phyloP scores from a whole-genome alignment of 2,113 vertebrate genomes.

The Lepus europaeus region DNA sequence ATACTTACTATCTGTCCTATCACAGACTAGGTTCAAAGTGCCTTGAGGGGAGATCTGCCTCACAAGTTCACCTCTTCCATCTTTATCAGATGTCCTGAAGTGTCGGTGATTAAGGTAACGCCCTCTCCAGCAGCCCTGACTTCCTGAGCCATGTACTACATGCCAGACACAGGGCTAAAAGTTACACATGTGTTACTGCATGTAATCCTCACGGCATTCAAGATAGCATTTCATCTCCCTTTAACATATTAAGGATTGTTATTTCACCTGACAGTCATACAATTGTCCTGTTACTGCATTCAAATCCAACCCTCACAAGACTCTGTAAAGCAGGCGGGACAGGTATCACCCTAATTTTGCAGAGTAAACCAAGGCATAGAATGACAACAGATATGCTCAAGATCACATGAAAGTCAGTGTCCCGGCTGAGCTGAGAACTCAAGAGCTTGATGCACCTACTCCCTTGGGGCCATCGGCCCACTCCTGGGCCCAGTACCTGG shows the following conservation, averaged over 20 bases:
- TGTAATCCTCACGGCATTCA: not conserved
- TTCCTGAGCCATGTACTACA: not conserved
- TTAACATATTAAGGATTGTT: not conserved
- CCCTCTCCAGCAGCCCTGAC: not conserved
- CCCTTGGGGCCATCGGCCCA: not conserved
- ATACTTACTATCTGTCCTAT: slow-evolving; percentile 56
- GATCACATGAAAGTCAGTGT: not conserved
- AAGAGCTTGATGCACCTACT: not conserved
- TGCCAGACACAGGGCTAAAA: not conserved
- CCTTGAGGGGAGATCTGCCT: slow-evolving; percentile 2
- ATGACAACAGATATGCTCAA: not conserved
- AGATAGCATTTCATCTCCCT: not conserved
- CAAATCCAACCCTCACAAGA: not conserved
- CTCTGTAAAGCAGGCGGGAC: not conserved
- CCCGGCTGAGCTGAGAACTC: not conserved
- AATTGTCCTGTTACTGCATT: not conserved
- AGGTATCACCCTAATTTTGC: not conserved
- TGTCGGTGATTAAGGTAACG: not conserved
- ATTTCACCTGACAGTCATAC: not conserved
- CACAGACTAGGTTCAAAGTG: not conserved
- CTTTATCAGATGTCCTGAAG: slow-evolving; percentile 1
- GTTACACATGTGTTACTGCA: not conserved
- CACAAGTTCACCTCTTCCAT: not conserved
- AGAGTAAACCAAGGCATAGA: not conserved
- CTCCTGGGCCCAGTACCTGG: not conserved